Conservation (phyloP, 2,113 vertebrate genomes). For the Tragelaphus imberbis region DNA sequence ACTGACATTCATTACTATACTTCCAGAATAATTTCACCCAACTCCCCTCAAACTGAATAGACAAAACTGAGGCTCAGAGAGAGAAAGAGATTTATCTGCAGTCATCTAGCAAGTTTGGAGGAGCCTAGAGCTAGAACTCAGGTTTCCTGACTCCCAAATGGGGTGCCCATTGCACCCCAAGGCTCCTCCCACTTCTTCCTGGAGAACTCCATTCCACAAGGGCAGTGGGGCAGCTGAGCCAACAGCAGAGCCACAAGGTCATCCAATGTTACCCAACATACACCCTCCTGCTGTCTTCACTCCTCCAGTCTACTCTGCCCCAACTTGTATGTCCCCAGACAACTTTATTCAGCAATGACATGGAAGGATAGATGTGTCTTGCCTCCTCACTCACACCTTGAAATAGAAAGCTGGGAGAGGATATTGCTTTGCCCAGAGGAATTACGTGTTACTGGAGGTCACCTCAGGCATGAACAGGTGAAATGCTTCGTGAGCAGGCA, state of each 20-base stretch:
- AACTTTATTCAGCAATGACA: too few relatives aligned
- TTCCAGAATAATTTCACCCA: not conserved
- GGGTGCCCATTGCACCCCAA: not conserved
- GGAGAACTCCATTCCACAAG: not conserved
- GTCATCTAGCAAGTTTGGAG: not conserved
- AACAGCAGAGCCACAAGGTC: not conserved
- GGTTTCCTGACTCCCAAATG: not conserved
- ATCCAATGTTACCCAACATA: not conserved
- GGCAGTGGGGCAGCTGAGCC: too few relatives aligned
- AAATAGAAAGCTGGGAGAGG: too few relatives aligned
- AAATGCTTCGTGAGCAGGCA: too few relatives aligned
- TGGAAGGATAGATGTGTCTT: too few relatives aligned
- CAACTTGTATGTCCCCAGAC: too few relatives aligned
- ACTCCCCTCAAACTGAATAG: not conserved
- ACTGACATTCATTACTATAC: not conserved
- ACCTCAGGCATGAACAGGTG: too few relatives aligned
- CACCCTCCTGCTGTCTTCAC: accelerated
- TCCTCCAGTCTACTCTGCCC: too few relatives aligned
- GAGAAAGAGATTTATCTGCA: not conserved
- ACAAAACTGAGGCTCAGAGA: not conserved
- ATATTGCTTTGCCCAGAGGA: too few relatives aligned
- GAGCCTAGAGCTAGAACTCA: not conserved
- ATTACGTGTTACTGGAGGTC: too few relatives aligned
- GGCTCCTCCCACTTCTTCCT: not conserved
- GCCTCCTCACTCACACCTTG: too few relatives aligned